Conservation (phyloP, 2,113 vertebrate species). For the Meleagris gallopavo region DNA sequence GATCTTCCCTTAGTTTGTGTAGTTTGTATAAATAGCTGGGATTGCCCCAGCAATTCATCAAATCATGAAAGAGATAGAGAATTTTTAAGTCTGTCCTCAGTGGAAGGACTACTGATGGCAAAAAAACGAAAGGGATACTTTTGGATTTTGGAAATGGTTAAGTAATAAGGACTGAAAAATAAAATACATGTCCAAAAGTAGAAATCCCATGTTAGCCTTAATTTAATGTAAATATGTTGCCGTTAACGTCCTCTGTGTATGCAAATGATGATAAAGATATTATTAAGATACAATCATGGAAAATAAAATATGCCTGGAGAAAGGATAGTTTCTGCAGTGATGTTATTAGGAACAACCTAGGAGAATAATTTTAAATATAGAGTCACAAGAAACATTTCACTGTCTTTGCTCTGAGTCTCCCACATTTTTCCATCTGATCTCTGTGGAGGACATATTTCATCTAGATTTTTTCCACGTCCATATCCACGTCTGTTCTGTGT, state of each 20-base stretch:
- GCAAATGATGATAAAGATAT: background rate
- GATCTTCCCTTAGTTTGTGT: too few relatives aligned
- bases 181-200: background rate
- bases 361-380: background rate
- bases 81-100: background rate
- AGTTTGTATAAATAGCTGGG: too few relatives aligned
- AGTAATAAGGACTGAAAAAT: background rate
- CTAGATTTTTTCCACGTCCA: background rate
- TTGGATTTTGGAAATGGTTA: background rate
- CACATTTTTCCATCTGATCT: background rate
- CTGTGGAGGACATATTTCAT: background rate
- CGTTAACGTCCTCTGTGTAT: accelerated
- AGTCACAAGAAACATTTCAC: background rate
- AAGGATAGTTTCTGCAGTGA: background rate
- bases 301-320: background rate
- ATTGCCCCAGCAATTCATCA: background rate
- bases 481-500: background rate
- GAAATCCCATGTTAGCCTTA: background rate
- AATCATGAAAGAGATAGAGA: background rate
- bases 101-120: background rate
- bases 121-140: background rate
- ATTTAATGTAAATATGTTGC: background rate
- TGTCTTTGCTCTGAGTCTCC: background rate
- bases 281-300: background rate
- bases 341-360: background rate